These are phyloP conservation scores for Lagothrix lagotricha DNA, from an alignment of 2,797 vertebrate species.

Conservation along the genomic window DNA sequence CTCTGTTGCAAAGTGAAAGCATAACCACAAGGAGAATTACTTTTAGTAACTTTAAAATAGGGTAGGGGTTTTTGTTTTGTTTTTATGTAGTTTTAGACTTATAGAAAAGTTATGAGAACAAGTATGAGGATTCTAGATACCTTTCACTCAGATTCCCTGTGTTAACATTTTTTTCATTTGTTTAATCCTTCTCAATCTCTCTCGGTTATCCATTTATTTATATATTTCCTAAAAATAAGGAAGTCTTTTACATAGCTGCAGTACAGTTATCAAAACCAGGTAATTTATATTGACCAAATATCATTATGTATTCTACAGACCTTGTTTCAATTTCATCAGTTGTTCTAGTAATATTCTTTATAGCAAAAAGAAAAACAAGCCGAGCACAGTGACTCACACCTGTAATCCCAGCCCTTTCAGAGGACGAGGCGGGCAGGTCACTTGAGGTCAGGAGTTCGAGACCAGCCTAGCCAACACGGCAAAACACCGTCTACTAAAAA, in stretches of 20 bases:
- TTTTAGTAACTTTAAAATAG: constrained; percentile 49
- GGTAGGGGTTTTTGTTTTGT: background rate
- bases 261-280: background rate
- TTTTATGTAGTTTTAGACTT: constrained; percentile 25
- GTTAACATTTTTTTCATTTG: background rate
- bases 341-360: background rate
- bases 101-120: background rate
- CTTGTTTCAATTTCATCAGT: background rate
- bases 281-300: constrained; percentile 25
- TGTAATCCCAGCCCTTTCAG: background rate
- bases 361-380: constrained; percentile 39
- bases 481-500: too few relatives aligned
- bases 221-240: constrained; percentile 11
- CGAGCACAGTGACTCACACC: background rate
- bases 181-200: background rate
- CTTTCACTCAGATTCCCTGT: background rate
- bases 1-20: constrained; percentile 35
- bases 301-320: background rate
- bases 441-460: background rate
- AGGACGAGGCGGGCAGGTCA: background rate
- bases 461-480: too few relatives aligned
- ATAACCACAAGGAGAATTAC: constrained; percentile 25
- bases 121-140: background rate
- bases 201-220: background rate
- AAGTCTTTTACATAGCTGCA: background rate